phyloP scores from a whole-genome alignment of 2,888 invertebrate species.

The Caenorhabditis macrosperma region DNA sequence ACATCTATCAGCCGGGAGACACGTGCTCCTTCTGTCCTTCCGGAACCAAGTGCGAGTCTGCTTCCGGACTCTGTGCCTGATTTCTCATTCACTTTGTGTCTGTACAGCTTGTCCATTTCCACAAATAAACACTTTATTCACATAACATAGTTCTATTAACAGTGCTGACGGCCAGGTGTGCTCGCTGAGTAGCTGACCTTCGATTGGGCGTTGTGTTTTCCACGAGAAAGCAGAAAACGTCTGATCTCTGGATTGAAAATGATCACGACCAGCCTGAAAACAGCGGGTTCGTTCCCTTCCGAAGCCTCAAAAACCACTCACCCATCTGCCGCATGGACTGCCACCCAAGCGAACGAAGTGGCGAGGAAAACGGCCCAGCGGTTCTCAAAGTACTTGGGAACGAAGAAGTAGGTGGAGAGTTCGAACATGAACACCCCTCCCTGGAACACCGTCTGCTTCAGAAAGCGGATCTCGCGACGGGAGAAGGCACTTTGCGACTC shows the following conservation, averaged over 20 bases:
- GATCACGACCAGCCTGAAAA: constrained; percentile 29
- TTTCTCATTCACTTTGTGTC: not conserved
- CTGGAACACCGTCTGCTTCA: constrained; percentile 55
- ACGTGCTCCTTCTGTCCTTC: constrained; percentile 42
- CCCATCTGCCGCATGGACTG: constrained; percentile 58
- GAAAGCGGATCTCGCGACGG: constrained; percentile 28
- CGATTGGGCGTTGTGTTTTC: not conserved
- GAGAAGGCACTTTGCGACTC: constrained; percentile 3
- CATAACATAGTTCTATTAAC: too few species aligned
- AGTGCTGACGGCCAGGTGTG: not conserved
- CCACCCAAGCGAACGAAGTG: constrained; percentile 59
- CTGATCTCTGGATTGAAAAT: constrained; percentile 32
- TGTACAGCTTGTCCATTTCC: constrained; percentile 1
- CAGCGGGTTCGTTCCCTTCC: not conserved
- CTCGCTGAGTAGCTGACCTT: not conserved
- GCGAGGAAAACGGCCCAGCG: constrained; percentile 54
- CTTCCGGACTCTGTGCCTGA: constrained; percentile 48
- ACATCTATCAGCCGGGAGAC: constrained; percentile 46
- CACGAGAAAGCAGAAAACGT: not conserved
- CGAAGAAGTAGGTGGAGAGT: constrained; percentile 57
- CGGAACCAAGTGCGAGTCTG: constrained; percentile 41
- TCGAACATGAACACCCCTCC: constrained; percentile 54
- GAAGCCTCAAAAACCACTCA: not conserved
- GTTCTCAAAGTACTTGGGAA: constrained; percentile 52
- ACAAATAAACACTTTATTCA: not conserved